Conservation (phyloP, 2,888 invertebrate genomes). For the Sinopyrophorus schimmeli region DNA sequence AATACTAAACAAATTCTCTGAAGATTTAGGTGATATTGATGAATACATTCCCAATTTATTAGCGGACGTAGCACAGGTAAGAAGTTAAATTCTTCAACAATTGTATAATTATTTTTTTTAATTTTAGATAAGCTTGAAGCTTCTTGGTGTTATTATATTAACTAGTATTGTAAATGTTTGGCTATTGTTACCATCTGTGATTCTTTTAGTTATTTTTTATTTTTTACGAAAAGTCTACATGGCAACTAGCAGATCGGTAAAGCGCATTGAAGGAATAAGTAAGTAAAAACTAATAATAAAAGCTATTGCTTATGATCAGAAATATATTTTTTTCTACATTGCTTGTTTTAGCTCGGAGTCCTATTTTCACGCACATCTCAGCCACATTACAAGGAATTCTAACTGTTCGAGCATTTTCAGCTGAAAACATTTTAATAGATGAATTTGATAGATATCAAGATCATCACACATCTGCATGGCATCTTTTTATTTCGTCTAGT, state of each 20-base stretch:
- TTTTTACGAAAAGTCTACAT: conserved; percentile 58
- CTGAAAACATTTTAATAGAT: conserved; percentile 61
- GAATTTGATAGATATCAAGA: conserved; percentile 64
- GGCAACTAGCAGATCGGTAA: conserved; percentile 64
- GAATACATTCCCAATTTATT: conserved; percentile 15
- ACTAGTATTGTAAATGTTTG: conserved; percentile 64
- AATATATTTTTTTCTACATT: neutral
- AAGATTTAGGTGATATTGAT: conserved; percentile 55
- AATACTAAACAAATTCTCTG: conserved; percentile 72
- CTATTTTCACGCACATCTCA: conserved; percentile 72
- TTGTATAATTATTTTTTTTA: neutral
- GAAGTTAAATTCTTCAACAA: conserved; percentile 26
- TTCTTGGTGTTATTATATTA: conserved; percentile 57
- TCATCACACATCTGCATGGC: conserved; percentile 70
- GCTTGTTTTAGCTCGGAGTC: conserved; percentile 67
- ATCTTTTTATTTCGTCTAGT: conserved; percentile 63
- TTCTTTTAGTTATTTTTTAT: conserved; percentile 66
- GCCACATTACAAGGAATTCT: conserved; percentile 67
- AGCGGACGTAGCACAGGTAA: conserved; percentile 56
- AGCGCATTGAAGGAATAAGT: conserved; percentile 69
- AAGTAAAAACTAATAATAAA: conserved; percentile 46
- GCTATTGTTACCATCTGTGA: conserved; percentile 68
- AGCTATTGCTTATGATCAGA: too few relatives aligned
- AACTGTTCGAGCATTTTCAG: conserved; percentile 70
- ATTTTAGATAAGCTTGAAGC: conserved; percentile 51